Percentiles rank a stretch among this genome's conserved stretches.
Evolutionary conservation across 2,888 invertebrate species (phyloP).

Genomic region (Ochropleura leucogaster): DNA sequence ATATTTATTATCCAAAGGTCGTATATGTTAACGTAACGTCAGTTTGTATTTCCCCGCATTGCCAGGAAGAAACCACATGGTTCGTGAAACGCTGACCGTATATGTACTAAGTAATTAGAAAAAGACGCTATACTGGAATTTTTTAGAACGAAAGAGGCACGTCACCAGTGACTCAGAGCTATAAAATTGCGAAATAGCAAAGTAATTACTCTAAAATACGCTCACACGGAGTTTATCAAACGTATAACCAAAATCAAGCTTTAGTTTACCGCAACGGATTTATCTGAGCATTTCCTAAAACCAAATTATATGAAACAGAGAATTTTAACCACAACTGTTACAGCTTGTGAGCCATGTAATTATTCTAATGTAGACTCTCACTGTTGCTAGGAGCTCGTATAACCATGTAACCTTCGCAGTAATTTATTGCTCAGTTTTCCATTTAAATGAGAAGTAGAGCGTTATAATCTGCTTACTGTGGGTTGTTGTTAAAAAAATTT

Average conservation of each 20-base stretch:
- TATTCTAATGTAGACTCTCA: slow-evolving; percentile 60
- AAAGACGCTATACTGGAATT: slow-evolving; percentile 16
- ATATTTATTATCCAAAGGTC: not conserved
- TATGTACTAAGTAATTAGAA: slow-evolving; percentile 30
- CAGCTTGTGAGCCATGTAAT: slow-evolving; percentile 51
- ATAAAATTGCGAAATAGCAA: slow-evolving; percentile 8
- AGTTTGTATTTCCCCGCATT: not conserved
- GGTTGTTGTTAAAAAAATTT: slow-evolving; percentile 20
- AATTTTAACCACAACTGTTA: slow-evolving; percentile 43
- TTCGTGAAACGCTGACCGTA: not conserved
- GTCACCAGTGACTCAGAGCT: slow-evolving; percentile 14
- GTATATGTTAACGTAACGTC: not conserved
- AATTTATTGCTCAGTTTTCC: slow-evolving; percentile 57
- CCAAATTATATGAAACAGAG: slow-evolving; percentile 34
- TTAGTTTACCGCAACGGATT: slow-evolving; percentile 21
- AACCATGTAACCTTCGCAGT: slow-evolving; percentile 53
- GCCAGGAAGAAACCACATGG: not conserved
- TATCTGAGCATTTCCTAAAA: slow-evolving; percentile 8
- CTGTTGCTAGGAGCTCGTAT: slow-evolving; percentile 55
- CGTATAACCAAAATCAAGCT: slow-evolving; percentile 17
- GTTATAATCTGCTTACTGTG: slow-evolving; percentile 40
- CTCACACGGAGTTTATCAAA: slow-evolving; percentile 22
- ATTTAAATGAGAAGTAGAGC: slow-evolving; percentile 49
- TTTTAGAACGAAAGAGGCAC: slow-evolving; percentile 3
- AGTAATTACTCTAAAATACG: slow-evolving; percentile 41